Percentiles rank a stretch among this genome's conserved stretches.
phyloP scores from a whole-genome alignment of 2,888 invertebrate genomes.

The Thera britannica region DNA sequence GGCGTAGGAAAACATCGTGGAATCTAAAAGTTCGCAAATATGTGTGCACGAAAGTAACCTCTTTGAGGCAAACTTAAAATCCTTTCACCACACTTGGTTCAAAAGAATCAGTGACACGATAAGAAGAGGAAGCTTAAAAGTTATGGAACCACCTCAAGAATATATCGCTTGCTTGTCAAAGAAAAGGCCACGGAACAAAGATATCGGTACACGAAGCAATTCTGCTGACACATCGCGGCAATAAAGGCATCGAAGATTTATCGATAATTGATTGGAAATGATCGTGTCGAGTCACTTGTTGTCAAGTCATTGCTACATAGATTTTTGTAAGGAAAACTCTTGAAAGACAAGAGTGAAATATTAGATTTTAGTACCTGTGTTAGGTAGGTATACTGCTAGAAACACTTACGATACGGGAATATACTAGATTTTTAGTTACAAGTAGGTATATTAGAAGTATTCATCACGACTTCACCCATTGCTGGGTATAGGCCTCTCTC shows the following conservation, averaged over 20 bases:
- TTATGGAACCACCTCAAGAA: neutral
- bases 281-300: constrained; percentile 47
- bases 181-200: constrained; percentile 28
- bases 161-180: constrained; percentile 26
- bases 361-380: neutral
- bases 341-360: neutral
- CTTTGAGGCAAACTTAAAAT: too few relatives aligned
- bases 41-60: too few relatives aligned
- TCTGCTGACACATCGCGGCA: constrained; percentile 47
- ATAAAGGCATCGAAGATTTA: constrained; percentile 45
- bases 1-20: too few relatives aligned
- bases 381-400: too few relatives aligned
- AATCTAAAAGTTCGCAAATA: too few relatives aligned
- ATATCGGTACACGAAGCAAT: constrained; percentile 35
- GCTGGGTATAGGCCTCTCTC: too few relatives aligned
- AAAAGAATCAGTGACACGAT: too few relatives aligned
- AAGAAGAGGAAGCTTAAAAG: neutral
- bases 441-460: too few relatives aligned
- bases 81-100: too few relatives aligned
- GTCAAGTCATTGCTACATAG: constrained; percentile 29
- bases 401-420: too few relatives aligned
- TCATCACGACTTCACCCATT: too few relatives aligned
- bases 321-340: constrained; percentile 2
- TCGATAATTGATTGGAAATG: constrained; percentile 49
- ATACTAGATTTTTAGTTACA: too few relatives aligned